Evolutionary conservation across 2,113 vertebrate species (phyloP).

Genomic region (Daboia siamensis): DNA sequence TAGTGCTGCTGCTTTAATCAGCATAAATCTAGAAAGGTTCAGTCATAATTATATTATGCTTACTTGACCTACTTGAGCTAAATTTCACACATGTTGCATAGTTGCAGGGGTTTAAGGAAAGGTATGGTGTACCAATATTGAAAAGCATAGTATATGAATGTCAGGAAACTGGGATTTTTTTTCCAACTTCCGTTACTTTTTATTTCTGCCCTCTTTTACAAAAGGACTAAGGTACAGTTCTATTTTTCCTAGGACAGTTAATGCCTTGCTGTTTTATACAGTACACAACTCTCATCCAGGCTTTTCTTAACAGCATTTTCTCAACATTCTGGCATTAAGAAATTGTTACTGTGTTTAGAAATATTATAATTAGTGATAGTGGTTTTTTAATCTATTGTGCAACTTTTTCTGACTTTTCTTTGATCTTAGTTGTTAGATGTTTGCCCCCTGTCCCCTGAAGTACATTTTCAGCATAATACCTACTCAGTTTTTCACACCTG

Average conservation of each 20-base stretch:
- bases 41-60: not conserved
- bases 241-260: not conserved
- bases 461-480: not conserved
- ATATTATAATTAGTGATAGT: not conserved
- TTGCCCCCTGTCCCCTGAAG: not conserved
- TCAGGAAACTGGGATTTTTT: not conserved
- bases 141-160: not conserved
- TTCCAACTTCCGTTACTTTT: not conserved
- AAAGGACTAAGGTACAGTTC: not conserved
- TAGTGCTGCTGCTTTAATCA: not conserved
- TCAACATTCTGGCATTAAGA: not conserved
- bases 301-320: not conserved
- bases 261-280: not conserved
- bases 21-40: not conserved
- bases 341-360: not conserved
- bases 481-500: not conserved
- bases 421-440: not conserved
- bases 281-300: not conserved
- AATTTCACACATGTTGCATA: not conserved
- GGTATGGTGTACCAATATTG: not conserved
- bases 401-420: not conserved
- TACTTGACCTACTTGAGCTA: not conserved
- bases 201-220: not conserved
- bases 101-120: not conserved
- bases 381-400: not conserved